Evolutionary conservation across 2,888 invertebrate genomes (phyloP), one percentile per base, ranked within the genome.

Genomic region (Galerucella calmariensis): DNA sequence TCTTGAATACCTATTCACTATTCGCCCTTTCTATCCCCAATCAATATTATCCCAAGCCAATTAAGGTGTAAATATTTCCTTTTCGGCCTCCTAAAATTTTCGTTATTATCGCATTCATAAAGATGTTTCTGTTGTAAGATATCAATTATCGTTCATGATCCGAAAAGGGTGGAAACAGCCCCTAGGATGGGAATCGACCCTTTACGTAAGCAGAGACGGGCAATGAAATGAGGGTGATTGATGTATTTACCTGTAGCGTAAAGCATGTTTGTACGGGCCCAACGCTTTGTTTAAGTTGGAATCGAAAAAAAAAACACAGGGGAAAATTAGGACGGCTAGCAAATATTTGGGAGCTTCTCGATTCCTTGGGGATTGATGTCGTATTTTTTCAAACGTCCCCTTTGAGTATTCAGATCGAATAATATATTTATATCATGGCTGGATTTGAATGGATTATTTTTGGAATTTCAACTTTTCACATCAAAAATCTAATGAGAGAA

Each of bases 171-270:
- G 56, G 16, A 56, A 56, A 56, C 10, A 56, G 16, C 56, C 56
- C 56, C 10, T 5, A 8, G 16, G 16, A 56, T 56, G 9, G 9
- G 5, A 56, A 6, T 20, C 56, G n/a, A 56, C 20, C 56, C 20
- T 10, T 56, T 20, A 20, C 16, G 20, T 56, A 51, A 51, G 51
- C 51, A 51, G n/a, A 56, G 56, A 56, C 53, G 2, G 4, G 53
- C n/a, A 14, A 16, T 24, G 24, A 24, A 59, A 59, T 14, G 61
- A 8, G 59, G 35, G 27, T 61, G 61, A 61, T 61, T 61, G 27
- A 61, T 61, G 27, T 61, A 61, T 61, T 61, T 61, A 61, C 61
- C 61, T 61, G 61, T 61, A 35, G 27, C 35, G 6, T 2, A 24
- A 11, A 27, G 61, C 61, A 35, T 61, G 35, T 61, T 61, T 61